Evolutionary conservation across 1,140 invertebrate species (phyloP), one percentile per base, ranked within the genome.

Genomic region (Fopius arisanus): DNA sequence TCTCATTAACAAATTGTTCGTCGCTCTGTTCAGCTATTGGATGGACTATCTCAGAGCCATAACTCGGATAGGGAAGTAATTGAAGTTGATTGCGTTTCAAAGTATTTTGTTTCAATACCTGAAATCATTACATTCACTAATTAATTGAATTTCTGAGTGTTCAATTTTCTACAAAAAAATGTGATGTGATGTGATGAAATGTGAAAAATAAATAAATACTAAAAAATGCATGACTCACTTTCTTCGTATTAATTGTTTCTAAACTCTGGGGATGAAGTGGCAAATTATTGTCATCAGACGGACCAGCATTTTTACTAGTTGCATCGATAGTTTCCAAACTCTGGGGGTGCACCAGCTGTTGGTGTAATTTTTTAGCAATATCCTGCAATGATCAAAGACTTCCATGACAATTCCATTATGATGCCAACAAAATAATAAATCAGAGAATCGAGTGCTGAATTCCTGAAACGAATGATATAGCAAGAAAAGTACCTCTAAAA

Each of bases 21-120:
- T 95, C 94, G 19, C 92, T 93, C 81, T 95, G 93, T 87, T 96
- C 94, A 2, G 92, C 94, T 79, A 96, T 95, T 0, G 94, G 93
- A 86, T 95, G 94, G 0, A 95, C 94, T 23, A 94, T 93, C 82
- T 94, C 93, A 41, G 92, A 93, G 59, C 92, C 92, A 79, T 92
- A 93, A 68, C 90, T 91, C 41, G 92, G 84, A 84, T 92, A 93
- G 16, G 91, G 91, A 78, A 91, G 88, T 79, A 90, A 78, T 67
- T 87, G 82, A 16, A 88, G 76, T 73, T 86, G 85, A 71, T 87
- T 87, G 54, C 86, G 83, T 69, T 85, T 88, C 66, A 88, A 80
- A 29, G 86, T 87, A 74, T 84, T 86, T 82, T 87, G 87, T n/a
- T 85, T 85, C 74, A 87, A 84, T 31, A 80, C 74, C 85, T 87